phyloP scores from a whole-genome alignment of 2,888 invertebrate species.

The Lithophane ornitopus region DNA sequence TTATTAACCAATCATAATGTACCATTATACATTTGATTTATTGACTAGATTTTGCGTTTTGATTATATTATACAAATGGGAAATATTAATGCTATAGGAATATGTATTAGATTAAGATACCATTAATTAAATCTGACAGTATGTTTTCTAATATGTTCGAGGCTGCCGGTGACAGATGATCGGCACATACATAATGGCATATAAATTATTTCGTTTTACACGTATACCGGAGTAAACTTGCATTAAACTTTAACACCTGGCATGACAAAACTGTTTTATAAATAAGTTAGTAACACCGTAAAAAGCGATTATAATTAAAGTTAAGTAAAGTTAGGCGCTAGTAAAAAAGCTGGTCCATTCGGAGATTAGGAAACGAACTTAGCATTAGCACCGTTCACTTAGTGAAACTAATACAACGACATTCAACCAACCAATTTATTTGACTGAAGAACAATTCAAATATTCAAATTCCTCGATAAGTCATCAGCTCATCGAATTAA shows the following conservation, averaged over 20 bases:
- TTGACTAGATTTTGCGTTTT: conserved; percentile 49
- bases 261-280: conserved; percentile 31
- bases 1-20: conserved; percentile 46
- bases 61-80: conserved; percentile 53
- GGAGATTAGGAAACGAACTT: conserved; percentile 29
- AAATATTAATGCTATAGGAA: conserved; percentile 41
- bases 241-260: conserved; percentile 18
- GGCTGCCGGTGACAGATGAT: conserved; percentile 29
- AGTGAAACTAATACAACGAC: conserved; percentile 35
- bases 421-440: conserved; percentile 23
- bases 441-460: conserved; percentile 13
- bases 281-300: conserved; percentile 31
- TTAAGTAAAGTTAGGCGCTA: conserved; percentile 16
- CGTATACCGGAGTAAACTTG: conserved; percentile 22
- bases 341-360: conserved; percentile 39
- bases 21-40: conserved; percentile 56
- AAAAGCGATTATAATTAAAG: conserved; percentile 43
- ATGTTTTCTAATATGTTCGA: conserved; percentile 32
- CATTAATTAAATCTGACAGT: conserved; percentile 45
- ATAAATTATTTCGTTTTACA: conserved; percentile 17
- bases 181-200: conserved; percentile 9
- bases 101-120: conserved; percentile 48
- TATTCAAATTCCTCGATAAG: conserved; percentile 37
- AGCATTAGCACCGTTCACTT: conserved; percentile 36
- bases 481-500: conserved; percentile 29